phyloP scores from a whole-genome alignment of 1,140 invertebrate genomes.

The Aphelenchoides fujianensis region DNA sequence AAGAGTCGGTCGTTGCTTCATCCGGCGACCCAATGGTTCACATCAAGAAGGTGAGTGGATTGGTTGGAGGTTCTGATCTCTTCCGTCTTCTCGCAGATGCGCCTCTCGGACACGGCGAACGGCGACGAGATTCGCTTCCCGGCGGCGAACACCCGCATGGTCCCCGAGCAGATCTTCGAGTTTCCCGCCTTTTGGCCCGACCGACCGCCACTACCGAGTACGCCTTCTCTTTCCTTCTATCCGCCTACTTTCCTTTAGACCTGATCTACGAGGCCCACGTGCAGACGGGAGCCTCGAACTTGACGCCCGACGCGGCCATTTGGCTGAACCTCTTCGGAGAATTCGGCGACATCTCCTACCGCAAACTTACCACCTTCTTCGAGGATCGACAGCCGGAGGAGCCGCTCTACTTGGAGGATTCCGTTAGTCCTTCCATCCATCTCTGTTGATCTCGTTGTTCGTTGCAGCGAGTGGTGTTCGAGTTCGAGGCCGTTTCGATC shows the following conservation, averaged over 20 bases:
- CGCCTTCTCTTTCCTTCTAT: neutral
- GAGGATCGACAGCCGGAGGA: neutral
- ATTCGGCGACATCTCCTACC: constrained; percentile 37
- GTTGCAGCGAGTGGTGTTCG: constrained; percentile 29
- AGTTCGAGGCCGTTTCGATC: constrained; percentile 48
- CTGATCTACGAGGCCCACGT: constrained; percentile 40
- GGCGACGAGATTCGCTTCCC: constrained; percentile 50
- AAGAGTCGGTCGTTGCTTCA: neutral
- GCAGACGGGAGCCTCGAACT: constrained; percentile 30
- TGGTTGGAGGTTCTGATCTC: neutral
- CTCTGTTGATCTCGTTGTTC: neutral
- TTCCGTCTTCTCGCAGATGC: constrained; percentile 31
- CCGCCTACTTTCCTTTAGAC: constrained; percentile 29
- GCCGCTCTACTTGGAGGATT: constrained; percentile 12
- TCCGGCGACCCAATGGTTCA: neutral
- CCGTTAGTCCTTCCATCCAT: constrained; percentile 16
- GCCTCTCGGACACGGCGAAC: constrained; percentile 39
- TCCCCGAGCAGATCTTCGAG: constrained; percentile 31
- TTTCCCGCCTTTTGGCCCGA: constrained; percentile 50
- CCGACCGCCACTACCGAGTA: constrained; percentile 41
- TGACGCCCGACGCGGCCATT: constrained; percentile 6
- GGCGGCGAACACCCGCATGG: constrained; percentile 33
- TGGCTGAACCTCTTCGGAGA: constrained; percentile 40
- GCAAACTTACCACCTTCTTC: constrained; percentile 14
- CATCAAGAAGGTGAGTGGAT: constrained; percentile 32